Evolutionary conservation across 2,888 invertebrate species (phyloP).

Genomic region (Bruchidius siliquastri): DNA sequence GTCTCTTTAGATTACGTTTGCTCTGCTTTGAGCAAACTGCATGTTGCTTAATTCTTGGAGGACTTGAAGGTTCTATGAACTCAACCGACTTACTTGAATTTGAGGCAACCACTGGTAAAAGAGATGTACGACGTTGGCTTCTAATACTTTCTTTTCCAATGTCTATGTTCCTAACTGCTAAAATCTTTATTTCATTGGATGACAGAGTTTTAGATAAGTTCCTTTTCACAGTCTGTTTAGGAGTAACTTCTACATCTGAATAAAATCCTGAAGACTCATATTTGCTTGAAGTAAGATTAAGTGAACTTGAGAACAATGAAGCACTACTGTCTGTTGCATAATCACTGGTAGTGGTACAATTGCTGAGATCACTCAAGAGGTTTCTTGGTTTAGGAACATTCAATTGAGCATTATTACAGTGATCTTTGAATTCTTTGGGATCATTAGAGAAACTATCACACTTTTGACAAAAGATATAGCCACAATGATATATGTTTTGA

Average conservation of each 20-base stretch:
- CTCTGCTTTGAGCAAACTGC: slow-evolving; percentile 39
- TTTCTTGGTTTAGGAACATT: slow-evolving; percentile 13
- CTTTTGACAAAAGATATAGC: slow-evolving; percentile 39
- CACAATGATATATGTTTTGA: slow-evolving; percentile 33
- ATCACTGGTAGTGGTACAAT: slow-evolving; percentile 18
- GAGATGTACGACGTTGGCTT: slow-evolving; percentile 12
- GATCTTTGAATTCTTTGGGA: slow-evolving; percentile 39
- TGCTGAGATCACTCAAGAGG: slow-evolving; percentile 24
- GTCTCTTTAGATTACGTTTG: slow-evolving; percentile 39
- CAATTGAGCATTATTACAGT: slow-evolving; percentile 31
- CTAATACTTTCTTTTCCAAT: background rate
- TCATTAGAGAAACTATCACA: slow-evolving; percentile 38
- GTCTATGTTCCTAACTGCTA: slow-evolving; percentile 7
- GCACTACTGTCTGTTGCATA: slow-evolving; percentile 17
- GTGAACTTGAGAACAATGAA: slow-evolving; percentile 19
- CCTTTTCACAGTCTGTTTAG: slow-evolving; percentile 25
- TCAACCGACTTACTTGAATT: slow-evolving; percentile 7
- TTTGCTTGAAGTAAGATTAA: slow-evolving; percentile 14
- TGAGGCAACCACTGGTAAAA: slow-evolving; percentile 20
- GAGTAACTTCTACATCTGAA: slow-evolving; percentile 28
- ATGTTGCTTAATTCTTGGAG: slow-evolving; percentile 33
- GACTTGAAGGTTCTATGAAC: slow-evolving; percentile 31
- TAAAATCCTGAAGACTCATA: slow-evolving; percentile 26
- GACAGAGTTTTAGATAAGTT: slow-evolving; percentile 23
- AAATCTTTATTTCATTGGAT: slow-evolving; percentile 1